Evolutionary conservation across 30 jellyfish, hydroid and myxozoan species (phyloP).

Genomic region (Pelagia noctiluca): DNA sequence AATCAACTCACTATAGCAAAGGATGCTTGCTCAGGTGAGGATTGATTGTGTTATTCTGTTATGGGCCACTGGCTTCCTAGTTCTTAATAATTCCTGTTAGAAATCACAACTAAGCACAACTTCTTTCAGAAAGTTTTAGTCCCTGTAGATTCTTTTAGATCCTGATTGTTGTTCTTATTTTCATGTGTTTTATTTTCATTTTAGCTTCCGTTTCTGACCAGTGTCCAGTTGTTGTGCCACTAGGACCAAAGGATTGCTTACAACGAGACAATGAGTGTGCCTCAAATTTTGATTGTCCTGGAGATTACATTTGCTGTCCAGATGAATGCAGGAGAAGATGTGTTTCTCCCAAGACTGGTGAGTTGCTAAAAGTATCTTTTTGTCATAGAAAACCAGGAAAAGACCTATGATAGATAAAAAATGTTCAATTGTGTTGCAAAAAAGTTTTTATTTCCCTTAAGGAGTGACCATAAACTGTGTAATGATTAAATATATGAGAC

Average conservation of each 20-base stretch:
- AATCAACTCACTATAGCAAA: slow-evolving; percentile 66
- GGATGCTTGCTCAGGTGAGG: slow-evolving; percentile 87
- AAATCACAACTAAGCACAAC: no score
- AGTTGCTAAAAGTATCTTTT: neutral
- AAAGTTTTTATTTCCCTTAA: no score
- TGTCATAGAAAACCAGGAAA: no score
- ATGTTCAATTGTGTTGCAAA: no score
- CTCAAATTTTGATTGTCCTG: slow-evolving; percentile 93
- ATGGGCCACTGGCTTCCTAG: slow-evolving; percentile 75
- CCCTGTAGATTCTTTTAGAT: neutral
- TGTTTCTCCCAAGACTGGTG: slow-evolving; percentile 6
- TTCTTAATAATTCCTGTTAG: no score
- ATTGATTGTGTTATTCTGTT: neutral
- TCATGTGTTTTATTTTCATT: slow-evolving; percentile 12
- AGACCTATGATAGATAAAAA: no score
- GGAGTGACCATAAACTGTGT: no score
- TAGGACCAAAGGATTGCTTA: slow-evolving; percentile 24
- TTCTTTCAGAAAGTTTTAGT: neutral
- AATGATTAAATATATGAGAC: no score
- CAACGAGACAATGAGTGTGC: slow-evolving; percentile 77
- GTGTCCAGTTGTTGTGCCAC: slow-evolving; percentile 70
- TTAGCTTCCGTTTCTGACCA: slow-evolving; percentile 69
- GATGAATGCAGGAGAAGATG: slow-evolving; percentile 89
- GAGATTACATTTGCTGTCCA: slow-evolving; percentile 83
- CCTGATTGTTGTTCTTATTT: neutral